Percentiles rank a stretch among this genome's conserved stretches.
These are phyloP conservation scores for Agrotis clavis DNA, from an alignment of 2,888 invertebrate genomes.

Conservation along the genomic window DNA sequence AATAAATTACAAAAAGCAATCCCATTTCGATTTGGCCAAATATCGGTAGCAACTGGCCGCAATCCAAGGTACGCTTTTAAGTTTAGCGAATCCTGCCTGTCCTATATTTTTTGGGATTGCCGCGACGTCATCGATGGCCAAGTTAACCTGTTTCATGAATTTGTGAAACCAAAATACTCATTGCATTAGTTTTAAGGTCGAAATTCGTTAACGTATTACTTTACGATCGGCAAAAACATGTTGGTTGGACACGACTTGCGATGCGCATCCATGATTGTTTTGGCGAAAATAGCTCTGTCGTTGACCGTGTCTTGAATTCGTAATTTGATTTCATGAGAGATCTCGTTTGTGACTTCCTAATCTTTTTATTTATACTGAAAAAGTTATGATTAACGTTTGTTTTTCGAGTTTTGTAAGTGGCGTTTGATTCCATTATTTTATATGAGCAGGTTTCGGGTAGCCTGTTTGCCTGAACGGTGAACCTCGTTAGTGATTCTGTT, in stretches of 20 bases:
- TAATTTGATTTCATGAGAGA: constrained; percentile 77
- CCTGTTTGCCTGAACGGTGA: constrained; percentile 53
- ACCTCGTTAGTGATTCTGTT: constrained; percentile 56
- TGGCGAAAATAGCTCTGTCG: constrained; percentile 74
- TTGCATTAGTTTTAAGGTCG: constrained; percentile 64
- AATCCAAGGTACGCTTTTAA: constrained; percentile 80
- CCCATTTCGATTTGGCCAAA: constrained; percentile 76
- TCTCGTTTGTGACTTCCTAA: constrained; percentile 72
- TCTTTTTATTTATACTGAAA: constrained; percentile 65
- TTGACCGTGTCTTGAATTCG: constrained; percentile 78
- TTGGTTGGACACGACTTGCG: constrained; percentile 66
- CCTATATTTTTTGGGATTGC: constrained; percentile 69
- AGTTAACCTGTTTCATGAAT: constrained; percentile 61
- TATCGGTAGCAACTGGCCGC: constrained; percentile 73
- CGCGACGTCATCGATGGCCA: constrained; percentile 66
- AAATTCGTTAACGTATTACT: constrained; percentile 62
- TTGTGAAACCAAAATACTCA: constrained; percentile 55
- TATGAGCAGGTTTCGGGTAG: constrained; percentile 52
- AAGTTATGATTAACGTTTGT: constrained; percentile 67
- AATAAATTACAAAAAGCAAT: constrained; percentile 77
- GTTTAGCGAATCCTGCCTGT: constrained; percentile 69
- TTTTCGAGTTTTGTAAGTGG: constrained; percentile 59
- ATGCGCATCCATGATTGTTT: constrained; percentile 78
- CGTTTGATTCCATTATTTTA: constrained; percentile 67
- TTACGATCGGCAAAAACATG: constrained; percentile 65